Base-by-base conservation (phyloP, 2,888 invertebrate species). In the Trileptium ribeirensis region DNA sequence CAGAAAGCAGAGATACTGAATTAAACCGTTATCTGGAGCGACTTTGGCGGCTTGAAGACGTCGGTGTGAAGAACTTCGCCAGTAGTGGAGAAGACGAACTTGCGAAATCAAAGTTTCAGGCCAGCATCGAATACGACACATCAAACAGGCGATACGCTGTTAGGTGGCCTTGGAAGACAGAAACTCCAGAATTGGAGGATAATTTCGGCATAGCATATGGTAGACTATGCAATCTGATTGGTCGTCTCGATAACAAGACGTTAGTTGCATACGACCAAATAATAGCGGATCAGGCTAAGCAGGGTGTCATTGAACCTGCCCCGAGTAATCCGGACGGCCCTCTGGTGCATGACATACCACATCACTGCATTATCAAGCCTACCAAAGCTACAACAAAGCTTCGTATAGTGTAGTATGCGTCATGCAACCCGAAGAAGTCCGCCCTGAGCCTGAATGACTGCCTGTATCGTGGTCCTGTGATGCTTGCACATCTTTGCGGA, bases 381-480 rank as follows among this genome's bases (percentile, higher is more conserved):
- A 24, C 70, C 19, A 83, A 84, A 24, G 31, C 70, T 29, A 75
- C 51, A 8, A 51, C 85, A 0, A 86, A 86, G 78, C 39, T 86
- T 15, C 40, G 85, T 2, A 79, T 83, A 33, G 85, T 86, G 8
- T 86, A 81, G 74, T 85, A 86, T 81, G 86, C 82, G 1, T 83
- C 82, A 0, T 78, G 70, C 0, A 78, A 67, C 34, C 33, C 36
- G 29, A 82, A 81, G 70, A 29, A 2, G 0, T 70, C 81, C 75
- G 81, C 51, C 0, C 24, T 74, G 1, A 78, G 80, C 15, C 75
- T 84, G 34, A 84, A 84, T 82, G 83, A 84, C 67, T 84, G 83
- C 67, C 38, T 83, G 15, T 82, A 84, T 70, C 39, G 80, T 19
- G 84, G 84, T 19, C 84, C 83, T 8, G 70, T 40, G 24, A 79